These are phyloP conservation scores for Bostrychus sinensis DNA, from an alignment of 2,113 vertebrate genomes.

Conservation along the genomic window DNA sequence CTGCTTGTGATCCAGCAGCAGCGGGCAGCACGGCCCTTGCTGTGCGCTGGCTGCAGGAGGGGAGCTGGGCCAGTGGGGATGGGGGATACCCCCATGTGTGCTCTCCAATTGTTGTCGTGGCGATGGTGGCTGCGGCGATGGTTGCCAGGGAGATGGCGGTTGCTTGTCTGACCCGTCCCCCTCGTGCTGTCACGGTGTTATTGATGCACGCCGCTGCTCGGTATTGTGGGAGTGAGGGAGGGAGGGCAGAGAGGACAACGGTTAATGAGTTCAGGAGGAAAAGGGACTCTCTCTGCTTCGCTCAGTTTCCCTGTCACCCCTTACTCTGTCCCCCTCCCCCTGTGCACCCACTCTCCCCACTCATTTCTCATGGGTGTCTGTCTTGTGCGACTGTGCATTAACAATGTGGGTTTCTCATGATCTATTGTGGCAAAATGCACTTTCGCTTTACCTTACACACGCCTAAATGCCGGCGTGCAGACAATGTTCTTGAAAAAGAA, in stretches of 20 bases:
- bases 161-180: constrained; percentile 78
- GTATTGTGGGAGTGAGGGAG: constrained; percentile 75
- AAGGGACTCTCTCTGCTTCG: constrained; percentile 63
- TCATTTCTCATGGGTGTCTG: constrained; percentile 78
- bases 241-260: constrained; percentile 72
- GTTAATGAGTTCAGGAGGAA: constrained; percentile 79
- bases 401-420: constrained; percentile 71
- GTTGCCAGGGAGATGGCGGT: constrained; percentile 76
- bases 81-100: constrained; percentile 52
- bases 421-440: constrained; percentile 77
- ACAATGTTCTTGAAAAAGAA: constrained; percentile 55
- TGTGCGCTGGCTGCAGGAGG: constrained; percentile 58
- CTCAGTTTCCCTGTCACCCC: constrained; percentile 48
- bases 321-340: constrained; percentile 32
- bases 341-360: constrained; percentile 32
- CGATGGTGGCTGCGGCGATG: constrained; percentile 70
- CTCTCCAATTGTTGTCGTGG: constrained; percentile 75
- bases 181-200: constrained; percentile 76
- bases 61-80: constrained; percentile 57
- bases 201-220: constrained; percentile 76
- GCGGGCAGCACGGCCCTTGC: constrained; percentile 62
- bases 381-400: constrained; percentile 77
- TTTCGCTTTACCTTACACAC: constrained; percentile 55
- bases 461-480: constrained; percentile 32
- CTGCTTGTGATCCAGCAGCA: constrained; percentile 69